These are phyloP conservation scores for Platanista minor DNA, from an alignment of 2,113 vertebrate species.

Conservation along the genomic window DNA sequence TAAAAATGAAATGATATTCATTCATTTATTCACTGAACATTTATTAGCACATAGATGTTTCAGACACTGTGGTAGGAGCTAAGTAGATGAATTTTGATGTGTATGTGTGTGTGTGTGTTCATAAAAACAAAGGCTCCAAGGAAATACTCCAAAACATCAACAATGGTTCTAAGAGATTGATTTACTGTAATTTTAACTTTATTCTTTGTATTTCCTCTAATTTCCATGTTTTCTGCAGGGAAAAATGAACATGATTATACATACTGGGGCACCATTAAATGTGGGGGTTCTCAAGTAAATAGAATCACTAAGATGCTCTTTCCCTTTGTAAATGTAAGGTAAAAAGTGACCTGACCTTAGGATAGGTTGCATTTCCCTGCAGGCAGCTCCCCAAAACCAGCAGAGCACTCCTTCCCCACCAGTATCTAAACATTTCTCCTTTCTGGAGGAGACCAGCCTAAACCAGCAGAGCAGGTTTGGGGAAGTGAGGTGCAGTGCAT, in stretches of 20 bases:
- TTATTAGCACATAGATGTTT: not conserved
- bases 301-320: not conserved
- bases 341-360: not conserved
- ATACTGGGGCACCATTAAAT: not conserved
- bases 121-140: not conserved
- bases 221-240: not conserved
- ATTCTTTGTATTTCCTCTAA: not conserved
- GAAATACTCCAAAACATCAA: conserved; percentile 1
- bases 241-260: not conserved
- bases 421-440: not conserved
- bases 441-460: not conserved
- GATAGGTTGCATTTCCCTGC: not conserved
- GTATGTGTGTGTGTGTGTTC: not conserved
- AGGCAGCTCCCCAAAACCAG: not conserved
- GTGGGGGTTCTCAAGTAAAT: not conserved
- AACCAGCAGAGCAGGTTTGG: conserved; percentile 31
- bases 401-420: not conserved
- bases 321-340: not conserved
- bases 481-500: fast-evolving
- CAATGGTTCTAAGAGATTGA: not conserved
- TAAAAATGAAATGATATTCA: not conserved
- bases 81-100: not conserved
- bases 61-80: not conserved
- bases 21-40: not conserved
- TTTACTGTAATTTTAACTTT: not conserved